A percentile compares a stretch with the other conserved stretches of the same genome.
phyloP scores from a whole-genome alignment of 2,113 vertebrate species.

The Cercopithecus mona region DNA sequence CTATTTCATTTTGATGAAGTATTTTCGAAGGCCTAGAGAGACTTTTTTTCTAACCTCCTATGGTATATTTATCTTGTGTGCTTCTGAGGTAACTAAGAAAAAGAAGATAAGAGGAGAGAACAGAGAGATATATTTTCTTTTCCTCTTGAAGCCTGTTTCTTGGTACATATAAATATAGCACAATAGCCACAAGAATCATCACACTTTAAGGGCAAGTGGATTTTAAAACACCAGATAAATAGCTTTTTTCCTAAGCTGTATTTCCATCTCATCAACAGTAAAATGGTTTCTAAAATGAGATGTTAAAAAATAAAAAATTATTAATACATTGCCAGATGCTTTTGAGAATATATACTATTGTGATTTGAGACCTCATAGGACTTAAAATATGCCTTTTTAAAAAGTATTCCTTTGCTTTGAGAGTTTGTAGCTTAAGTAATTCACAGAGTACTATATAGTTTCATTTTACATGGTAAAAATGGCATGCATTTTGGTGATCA shows the following conservation, averaged over 20 bases:
- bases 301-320: neutral
- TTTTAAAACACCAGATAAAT: slow-evolving; percentile 39
- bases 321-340: neutral
- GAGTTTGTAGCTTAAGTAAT: neutral
- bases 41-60: slow-evolving; percentile 46
- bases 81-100: slow-evolving; percentile 52
- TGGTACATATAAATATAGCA: slow-evolving; percentile 35
- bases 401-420: neutral
- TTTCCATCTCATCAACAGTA: slow-evolving; percentile 9
- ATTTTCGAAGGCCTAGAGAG: slow-evolving; percentile 54
- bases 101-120: slow-evolving; percentile 58
- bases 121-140: slow-evolving; percentile 46
- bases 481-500: neutral
- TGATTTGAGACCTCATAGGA: neutral
- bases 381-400: neutral
- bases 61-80: slow-evolving; percentile 64
- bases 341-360: neutral
- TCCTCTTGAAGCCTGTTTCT: slow-evolving; percentile 53
- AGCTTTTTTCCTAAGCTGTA: neutral
- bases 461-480: neutral
- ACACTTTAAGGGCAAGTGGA: slow-evolving; percentile 26
- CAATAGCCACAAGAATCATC: slow-evolving; percentile 21
- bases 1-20: slow-evolving; percentile 69
- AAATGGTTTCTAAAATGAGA: neutral
- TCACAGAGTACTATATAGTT: neutral